Evolutionary conservation across 2,797 vertebrate species (phyloP), one percentile per base, ranked within the genome.

Genomic region (Knipowitschia caucasica): DNA sequence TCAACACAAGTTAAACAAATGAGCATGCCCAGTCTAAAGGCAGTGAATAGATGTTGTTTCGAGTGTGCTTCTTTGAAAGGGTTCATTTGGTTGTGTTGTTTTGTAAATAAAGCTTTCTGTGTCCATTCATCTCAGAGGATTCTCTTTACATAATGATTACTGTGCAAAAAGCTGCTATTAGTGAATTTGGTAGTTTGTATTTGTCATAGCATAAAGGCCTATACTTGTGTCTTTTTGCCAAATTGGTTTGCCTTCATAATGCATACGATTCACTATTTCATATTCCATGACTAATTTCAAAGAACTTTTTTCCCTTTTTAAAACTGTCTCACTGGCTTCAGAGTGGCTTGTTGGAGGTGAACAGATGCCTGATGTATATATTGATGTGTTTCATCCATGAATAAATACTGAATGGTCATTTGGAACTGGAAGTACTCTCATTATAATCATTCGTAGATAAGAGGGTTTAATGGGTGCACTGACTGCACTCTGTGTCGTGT

Each of bases 1-100:
- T 7, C 49, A 53, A 50, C 67, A 52, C 60, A 52, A 58, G 56
- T 44, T 42, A 50, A 81, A 69, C 51, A 71, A 78, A 69, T 54
- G 59, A 69, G 50, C 20, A n/a, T 44, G 65, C 61, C n/a, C 35
- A 64, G 56, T 64, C 24, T 15, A 34, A 40, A 2, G 50, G 59
- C 40, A 26, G 15, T 30, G 51, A 18, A 63, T 44, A 15, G 52
- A 63, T 18, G 17, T 3, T 23, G 66, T 8, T 3, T 20, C 11
- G 27, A 25, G 50, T 12, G 25, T 45, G 15, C 57, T 75, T 36
- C 52, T 40, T 49, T 25, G 25, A 60, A 17, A 6, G 15, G 34
- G 44, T 45, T 23, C 38, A 54, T 58, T 52, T 40, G 17, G 47
- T 40, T n/a, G 14, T 20, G 47, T 40, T n/a, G 14, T 14, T 50